Conservation (phyloP, 2,888 invertebrate species). For the Nasonia oneida region DNA sequence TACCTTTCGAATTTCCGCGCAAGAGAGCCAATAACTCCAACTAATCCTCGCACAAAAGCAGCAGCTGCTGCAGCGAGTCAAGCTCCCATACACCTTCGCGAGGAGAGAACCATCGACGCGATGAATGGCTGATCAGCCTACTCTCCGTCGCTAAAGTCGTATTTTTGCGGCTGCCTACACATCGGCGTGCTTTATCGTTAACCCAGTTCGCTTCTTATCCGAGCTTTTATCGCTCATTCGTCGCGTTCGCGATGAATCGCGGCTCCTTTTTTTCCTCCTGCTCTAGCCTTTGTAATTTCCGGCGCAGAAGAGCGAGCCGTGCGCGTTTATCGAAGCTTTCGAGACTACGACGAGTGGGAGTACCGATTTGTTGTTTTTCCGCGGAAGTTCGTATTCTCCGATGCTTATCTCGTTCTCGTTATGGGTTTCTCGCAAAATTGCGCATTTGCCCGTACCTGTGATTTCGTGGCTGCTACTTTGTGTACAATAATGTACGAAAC, state of each 20-base stretch:
- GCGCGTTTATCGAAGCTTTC: neutral
- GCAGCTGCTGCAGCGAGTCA: neutral
- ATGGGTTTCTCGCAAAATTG: neutral
- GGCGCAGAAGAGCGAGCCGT: neutral
- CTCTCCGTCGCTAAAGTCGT: neutral
- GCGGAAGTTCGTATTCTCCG: neutral
- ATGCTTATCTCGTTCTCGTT: neutral
- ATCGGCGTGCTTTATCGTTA: constrained; percentile 38
- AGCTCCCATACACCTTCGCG: neutral
- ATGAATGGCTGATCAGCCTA: constrained; percentile 18
- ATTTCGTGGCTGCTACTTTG: neutral
- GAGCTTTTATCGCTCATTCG: constrained; percentile 35
- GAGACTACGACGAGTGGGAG: neutral
- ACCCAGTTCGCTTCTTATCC: constrained; percentile 51
- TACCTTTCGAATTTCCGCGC: neutral
- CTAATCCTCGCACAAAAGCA: neutral
- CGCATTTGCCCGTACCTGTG: neutral
- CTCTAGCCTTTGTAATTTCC: constrained; percentile 29
- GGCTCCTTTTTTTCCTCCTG: neutral
- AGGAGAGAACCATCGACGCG: neutral
- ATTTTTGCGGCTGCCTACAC: neutral
- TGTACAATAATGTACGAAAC: neutral
- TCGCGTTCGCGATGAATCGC: constrained; percentile 32
- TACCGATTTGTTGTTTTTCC: neutral
- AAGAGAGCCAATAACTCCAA: neutral